Conservation (phyloP, 1,140 invertebrate genomes). For the Scylla paramamosain region DNA sequence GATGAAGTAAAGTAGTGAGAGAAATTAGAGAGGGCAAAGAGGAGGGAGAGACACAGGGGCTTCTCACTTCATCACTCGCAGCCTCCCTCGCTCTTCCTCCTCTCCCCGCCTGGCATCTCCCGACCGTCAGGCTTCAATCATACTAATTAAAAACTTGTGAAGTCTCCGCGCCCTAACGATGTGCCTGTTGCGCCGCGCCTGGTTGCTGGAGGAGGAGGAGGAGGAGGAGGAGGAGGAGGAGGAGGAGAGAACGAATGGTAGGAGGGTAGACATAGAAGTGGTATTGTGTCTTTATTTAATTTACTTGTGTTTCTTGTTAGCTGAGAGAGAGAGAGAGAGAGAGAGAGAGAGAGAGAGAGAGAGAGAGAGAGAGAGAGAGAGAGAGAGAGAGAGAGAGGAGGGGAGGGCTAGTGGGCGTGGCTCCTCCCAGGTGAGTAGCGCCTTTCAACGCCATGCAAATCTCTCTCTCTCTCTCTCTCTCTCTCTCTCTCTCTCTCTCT, state of each 20-base stretch:
- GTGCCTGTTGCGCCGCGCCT: too few relatives aligned
- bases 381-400: conserved; percentile 28
- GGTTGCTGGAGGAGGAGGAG: not conserved
- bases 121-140: not conserved
- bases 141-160: too few relatives aligned
- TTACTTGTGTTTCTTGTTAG: not conserved
- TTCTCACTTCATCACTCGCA: too few relatives aligned
- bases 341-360: conserved; percentile 43
- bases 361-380: conserved; percentile 48
- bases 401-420: not conserved
- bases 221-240: too few relatives aligned
- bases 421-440: too few relatives aligned
- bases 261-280: not conserved
- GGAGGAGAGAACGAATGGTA: not conserved
- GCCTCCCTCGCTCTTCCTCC: not conserved
- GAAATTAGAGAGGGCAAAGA: not conserved
- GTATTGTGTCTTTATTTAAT: not conserved
- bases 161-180: too few relatives aligned
- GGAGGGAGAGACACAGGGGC: not conserved
- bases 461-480: too few relatives aligned
- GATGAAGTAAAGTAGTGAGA: not conserved
- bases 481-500: too few relatives aligned
- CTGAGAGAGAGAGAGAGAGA: conserved; percentile 46
- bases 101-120: too few relatives aligned
- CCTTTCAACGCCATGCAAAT: too few relatives aligned